Evolutionary conservation across 2,113 vertebrate species (phyloP).

Genomic region (Burhinus oedicnemus): DNA sequence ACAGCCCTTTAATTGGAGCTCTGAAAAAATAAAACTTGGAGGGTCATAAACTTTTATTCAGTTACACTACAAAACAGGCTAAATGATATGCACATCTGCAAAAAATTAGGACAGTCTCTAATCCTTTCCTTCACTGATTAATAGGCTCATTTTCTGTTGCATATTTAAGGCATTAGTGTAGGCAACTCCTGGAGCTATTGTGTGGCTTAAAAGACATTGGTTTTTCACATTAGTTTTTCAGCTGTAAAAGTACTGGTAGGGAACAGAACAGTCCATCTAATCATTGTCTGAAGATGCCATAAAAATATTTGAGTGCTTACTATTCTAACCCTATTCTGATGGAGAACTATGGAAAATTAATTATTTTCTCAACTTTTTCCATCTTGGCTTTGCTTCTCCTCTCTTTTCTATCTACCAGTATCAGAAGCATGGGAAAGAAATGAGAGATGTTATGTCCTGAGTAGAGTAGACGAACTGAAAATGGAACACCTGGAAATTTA

Average conservation of each 20-base stretch:
- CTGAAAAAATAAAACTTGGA: background rate
- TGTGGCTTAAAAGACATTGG: background rate
- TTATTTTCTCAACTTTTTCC: background rate
- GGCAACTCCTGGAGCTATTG: background rate
- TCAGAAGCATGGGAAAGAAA: background rate
- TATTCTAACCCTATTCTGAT: background rate
- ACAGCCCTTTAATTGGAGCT: background rate
- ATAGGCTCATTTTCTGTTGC: background rate
- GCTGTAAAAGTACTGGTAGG: background rate
- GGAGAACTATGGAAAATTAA: background rate
- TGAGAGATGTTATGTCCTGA: background rate
- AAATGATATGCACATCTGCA: background rate
- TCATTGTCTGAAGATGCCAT: fast-evolving
- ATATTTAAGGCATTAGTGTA: background rate
- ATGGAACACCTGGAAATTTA: background rate
- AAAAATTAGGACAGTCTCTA: background rate
- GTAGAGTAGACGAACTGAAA: background rate
- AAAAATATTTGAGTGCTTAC: background rate
- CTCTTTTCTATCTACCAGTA: background rate
- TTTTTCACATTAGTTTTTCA: background rate
- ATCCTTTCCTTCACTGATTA: background rate
- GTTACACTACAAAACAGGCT: background rate
- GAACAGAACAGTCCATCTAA: background rate
- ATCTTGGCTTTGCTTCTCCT: background rate
- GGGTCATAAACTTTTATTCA: background rate